Conservation (phyloP, 2,113 vertebrate genomes). For the Pyxicephalus adspersus region DNA sequence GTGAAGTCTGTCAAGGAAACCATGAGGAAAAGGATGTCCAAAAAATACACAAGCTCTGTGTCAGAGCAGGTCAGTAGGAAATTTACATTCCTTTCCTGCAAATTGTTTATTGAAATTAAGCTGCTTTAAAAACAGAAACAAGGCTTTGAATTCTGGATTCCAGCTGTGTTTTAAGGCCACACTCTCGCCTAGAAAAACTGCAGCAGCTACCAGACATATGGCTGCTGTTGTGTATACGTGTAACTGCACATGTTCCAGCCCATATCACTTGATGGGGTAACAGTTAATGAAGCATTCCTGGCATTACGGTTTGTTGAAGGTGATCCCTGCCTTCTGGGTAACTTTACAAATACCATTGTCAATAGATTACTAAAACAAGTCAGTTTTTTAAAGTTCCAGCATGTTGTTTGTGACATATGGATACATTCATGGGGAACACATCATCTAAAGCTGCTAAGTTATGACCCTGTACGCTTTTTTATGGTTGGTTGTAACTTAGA, state of each 20-base stretch:
- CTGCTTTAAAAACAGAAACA: conserved; percentile 28
- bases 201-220: not conserved
- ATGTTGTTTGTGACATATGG: no score
- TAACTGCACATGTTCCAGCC: not conserved
- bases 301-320: no score
- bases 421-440: no score
- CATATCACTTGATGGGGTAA: no score
- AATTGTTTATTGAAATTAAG: conserved; percentile 39
- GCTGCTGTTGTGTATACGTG: conserved; percentile 4
- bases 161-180: conserved; percentile 20
- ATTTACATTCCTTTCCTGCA: conserved; percentile 30
- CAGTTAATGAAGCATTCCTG: no score
- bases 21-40: conserved; percentile 98
- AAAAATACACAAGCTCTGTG: conserved; percentile 93
- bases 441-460: no score
- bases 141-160: not conserved
- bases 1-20: conserved; percentile 99
- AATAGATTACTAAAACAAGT: no score
- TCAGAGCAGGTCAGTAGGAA: conserved; percentile 85
- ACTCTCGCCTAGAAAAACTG: not conserved
- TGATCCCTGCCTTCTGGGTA: no score
- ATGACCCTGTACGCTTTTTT: no score
- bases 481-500: no score
- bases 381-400: no score
- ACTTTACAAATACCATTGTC: no score